A percentile compares a stretch with the other conserved stretches of the same genome.
phyloP scores from a whole-genome alignment of 1,140 invertebrate genomes.

The Schlechtendalia chinensis region DNA sequence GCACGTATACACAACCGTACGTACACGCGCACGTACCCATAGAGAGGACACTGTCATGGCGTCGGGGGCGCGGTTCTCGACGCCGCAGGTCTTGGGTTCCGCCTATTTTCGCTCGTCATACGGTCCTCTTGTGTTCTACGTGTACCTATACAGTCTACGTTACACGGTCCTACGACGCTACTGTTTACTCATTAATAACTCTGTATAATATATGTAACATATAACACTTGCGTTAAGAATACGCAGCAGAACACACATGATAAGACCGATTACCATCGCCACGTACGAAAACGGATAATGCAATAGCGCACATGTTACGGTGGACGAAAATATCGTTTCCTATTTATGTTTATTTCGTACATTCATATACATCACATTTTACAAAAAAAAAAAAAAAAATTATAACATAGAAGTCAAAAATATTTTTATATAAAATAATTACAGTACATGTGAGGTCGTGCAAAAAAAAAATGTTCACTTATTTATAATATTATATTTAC shows the following conservation, averaged over 20 bases:
- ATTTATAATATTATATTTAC: neutral
- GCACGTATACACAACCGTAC: neutral
- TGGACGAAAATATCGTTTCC: neutral
- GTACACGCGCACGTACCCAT: neutral
- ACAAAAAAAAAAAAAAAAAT: constrained; percentile 16
- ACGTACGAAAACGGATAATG: no score
- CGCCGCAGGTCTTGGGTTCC: neutral
- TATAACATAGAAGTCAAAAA: neutral
- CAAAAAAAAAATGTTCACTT: neutral
- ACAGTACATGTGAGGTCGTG: neutral
- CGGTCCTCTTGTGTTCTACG: neutral
- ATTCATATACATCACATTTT: constrained; percentile 34
- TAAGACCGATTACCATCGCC: neutral
- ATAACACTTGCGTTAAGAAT: neutral
- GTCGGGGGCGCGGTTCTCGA: constrained; percentile 42
- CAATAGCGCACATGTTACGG: no score
- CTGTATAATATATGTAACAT: neutral
- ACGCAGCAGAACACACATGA: constrained; percentile 5
- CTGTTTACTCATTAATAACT: constrained; percentile 34
- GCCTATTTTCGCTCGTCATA: constrained; percentile 39
- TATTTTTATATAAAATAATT: constrained; percentile 5
- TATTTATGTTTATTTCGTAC: constrained; percentile 25
- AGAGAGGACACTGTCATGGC: constrained; percentile 37
- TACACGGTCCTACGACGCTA: neutral
- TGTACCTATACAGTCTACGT: neutral